Evolutionary conservation across 2,113 vertebrate genomes (phyloP).

Genomic region (Fregetta grallaria): DNA sequence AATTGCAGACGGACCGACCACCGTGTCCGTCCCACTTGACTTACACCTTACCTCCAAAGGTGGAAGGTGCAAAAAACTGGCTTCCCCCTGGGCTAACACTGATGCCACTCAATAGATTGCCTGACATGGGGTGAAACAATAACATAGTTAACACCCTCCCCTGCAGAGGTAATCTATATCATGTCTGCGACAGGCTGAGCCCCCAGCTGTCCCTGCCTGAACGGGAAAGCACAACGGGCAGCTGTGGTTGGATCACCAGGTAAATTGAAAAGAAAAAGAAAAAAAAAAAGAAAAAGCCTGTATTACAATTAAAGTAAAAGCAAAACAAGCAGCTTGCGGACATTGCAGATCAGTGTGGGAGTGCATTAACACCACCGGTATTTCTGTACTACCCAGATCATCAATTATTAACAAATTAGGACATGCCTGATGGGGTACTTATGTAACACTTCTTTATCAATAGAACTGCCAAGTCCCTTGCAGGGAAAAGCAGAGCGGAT

Average conservation of each 20-base stretch:
- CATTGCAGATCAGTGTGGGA: neutral
- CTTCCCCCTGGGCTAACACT: neutral
- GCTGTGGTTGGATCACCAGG: neutral
- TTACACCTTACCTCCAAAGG: neutral
- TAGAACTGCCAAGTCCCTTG: neutral
- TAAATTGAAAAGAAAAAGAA: neutral
- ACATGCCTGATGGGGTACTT: conserved; percentile 12
- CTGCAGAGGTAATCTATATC: conserved; percentile 22
- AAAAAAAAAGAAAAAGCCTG: neutral
- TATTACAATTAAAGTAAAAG: neutral
- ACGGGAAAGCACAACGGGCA: neutral
- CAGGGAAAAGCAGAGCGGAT: neutral
- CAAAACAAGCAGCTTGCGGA: neutral
- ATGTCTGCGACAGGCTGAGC: neutral
- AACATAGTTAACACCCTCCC: neutral
- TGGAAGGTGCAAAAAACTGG: neutral
- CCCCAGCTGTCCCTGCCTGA: neutral
- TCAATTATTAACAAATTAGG: conserved; percentile 57
- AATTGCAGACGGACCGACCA: neutral
- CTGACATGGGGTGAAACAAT: neutral
- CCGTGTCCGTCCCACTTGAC: neutral
- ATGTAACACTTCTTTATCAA: conserved; percentile 34
- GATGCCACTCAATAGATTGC: neutral
- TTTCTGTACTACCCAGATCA: conserved; percentile 6
- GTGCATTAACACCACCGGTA: neutral